These are phyloP conservation scores for Sycophila texana DNA, from an alignment of 2,888 invertebrate genomes.

Conservation along the genomic window DNA sequence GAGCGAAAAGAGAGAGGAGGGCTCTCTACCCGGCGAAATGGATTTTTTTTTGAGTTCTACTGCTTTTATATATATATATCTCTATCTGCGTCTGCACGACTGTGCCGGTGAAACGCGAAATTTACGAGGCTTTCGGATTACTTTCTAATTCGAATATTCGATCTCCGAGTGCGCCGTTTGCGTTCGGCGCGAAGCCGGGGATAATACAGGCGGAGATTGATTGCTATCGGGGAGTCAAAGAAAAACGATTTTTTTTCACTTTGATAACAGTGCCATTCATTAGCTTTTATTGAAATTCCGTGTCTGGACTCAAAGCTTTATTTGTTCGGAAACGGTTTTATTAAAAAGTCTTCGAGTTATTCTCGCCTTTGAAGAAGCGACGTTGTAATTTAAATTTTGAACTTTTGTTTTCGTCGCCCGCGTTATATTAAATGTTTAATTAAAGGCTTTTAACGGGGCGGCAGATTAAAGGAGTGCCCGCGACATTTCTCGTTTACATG, in stretches of 20 bases:
- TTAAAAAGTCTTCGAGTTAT: no score
- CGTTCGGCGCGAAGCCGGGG: neutral
- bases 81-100: slow-evolving; percentile 1
- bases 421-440: no score
- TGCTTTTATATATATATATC: neutral
- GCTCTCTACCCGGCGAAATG: neutral
- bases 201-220: neutral
- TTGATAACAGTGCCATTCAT: neutral
- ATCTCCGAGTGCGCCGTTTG: neutral
- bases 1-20: neutral
- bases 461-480: no score
- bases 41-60: neutral
- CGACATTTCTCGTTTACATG: no score
- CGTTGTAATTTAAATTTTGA: no score
- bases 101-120: neutral
- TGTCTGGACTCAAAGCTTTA: no score
- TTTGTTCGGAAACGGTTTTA: no score
- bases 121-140: slow-evolving; percentile 33
- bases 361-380: no score
- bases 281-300: neutral
- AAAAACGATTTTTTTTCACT: neutral
- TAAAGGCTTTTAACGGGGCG: no score
- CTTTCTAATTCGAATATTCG: slow-evolving; percentile 37
- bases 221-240: neutral
- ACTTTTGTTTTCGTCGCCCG: no score